A percentile compares a stretch with the other conserved stretches of the same genome.
Evolutionary conservation across 2,888 invertebrate species (phyloP).

Genomic region (Nebria salina): DNA sequence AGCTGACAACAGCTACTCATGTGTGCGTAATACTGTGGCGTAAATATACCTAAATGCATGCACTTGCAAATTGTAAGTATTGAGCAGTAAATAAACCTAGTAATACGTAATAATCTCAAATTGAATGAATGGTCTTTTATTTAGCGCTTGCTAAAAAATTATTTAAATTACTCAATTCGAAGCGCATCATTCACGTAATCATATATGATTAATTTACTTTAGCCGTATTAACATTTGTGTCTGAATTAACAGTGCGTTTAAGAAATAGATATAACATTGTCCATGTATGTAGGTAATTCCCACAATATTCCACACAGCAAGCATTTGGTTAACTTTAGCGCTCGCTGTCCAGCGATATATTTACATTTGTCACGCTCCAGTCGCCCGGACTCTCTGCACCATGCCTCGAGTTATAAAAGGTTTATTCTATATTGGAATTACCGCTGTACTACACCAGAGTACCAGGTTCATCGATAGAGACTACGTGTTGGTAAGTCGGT

Average conservation of each 20-base stretch:
- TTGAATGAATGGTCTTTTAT: too few species aligned
- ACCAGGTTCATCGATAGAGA: too few species aligned
- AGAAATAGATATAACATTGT: not conserved
- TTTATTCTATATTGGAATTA: too few species aligned
- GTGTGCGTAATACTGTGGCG: not conserved
- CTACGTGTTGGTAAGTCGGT: too few species aligned
- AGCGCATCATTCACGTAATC: not conserved
- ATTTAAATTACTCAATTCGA: too few species aligned
- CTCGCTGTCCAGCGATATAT: constrained; percentile 93
- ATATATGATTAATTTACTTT: not conserved
- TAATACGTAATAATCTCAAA: not conserved
- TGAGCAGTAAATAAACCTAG: not conserved
- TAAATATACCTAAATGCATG: not conserved
- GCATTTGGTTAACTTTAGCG: constrained; percentile 92
- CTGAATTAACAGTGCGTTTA: too few species aligned
- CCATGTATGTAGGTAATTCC: constrained; percentile 71
- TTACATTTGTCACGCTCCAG: constrained; percentile 92
- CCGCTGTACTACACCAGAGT: too few species aligned
- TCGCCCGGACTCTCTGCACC: constrained; percentile 83
- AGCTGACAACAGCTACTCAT: not conserved
- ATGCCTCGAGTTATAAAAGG: too few species aligned
- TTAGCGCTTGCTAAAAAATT: too few species aligned
- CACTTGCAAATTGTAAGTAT: not conserved
- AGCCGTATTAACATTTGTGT: too few species aligned
- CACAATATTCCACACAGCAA: constrained; percentile 91